Evolutionary conservation across 2,113 vertebrate species (phyloP).

Genomic region (Hyla sarda): DNA sequence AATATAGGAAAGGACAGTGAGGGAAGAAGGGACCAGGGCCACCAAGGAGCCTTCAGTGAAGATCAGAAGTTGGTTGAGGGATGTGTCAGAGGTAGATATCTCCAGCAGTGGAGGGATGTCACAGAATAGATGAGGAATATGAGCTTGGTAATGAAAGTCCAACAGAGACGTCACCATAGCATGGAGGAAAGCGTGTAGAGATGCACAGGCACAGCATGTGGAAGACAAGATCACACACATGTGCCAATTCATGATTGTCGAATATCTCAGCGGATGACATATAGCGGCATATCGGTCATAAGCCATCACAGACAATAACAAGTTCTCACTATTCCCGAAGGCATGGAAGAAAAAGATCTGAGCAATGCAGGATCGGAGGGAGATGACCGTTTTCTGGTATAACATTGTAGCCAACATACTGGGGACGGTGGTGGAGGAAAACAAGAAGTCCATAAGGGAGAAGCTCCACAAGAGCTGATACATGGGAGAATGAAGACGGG

Average conservation of each 20-base stretch:
- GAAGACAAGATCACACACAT: not conserved
- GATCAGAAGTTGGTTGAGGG: constrained; percentile 15
- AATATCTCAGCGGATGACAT: constrained; percentile 32
- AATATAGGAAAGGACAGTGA: constrained; percentile 29
- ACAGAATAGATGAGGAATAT: constrained; percentile 48
- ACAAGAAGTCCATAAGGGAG: constrained; percentile 39
- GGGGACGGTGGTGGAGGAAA: constrained; percentile 32
- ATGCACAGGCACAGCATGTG: constrained; percentile 4
- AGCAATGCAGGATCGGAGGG: not conserved
- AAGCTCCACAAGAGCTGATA: constrained; percentile 32
- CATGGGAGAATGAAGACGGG: constrained; percentile 43
- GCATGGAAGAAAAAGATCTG: constrained; percentile 31
- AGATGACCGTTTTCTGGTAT: not conserved
- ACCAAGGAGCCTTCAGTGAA: constrained; percentile 6
- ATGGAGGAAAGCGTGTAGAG: constrained; percentile 21
- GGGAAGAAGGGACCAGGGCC: not conserved
- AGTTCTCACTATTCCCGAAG: constrained; percentile 12
- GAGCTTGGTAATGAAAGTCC: not conserved
- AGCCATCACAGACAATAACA: constrained; percentile 23
- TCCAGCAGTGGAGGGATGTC: constrained; percentile 41
- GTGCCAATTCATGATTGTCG: not conserved
- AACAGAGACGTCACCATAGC: not conserved
- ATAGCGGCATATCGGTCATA: constrained; percentile 45
- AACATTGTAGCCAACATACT: constrained; percentile 5
- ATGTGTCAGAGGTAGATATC: constrained; percentile 16